phyloP scores from a whole-genome alignment of 2,888 invertebrate species.

The Cryptophagus acutangulus region DNA sequence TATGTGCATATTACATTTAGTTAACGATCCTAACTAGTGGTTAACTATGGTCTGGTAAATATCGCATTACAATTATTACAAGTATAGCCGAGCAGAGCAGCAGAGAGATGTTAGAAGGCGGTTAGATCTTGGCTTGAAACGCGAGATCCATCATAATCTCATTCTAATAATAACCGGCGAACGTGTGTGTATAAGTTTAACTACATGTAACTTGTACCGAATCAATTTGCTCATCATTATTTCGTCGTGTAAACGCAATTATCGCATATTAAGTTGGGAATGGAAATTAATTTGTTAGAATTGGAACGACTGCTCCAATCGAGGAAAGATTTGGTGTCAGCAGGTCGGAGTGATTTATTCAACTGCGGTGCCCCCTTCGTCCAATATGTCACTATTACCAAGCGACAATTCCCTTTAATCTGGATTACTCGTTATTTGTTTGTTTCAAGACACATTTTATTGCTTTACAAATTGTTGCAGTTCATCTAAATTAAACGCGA shows the following conservation, averaged over 20 bases:
- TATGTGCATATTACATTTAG: constrained; percentile 32
- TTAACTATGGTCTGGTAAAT: constrained; percentile 33
- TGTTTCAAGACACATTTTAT: constrained; percentile 38
- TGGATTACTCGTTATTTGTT: constrained; percentile 41
- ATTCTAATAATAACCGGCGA: too few relatives aligned
- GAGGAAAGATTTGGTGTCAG: neutral
- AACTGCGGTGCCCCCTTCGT: constrained; percentile 26
- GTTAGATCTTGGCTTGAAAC: neutral
- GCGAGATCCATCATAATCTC: neutral
- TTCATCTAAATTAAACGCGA: constrained; percentile 23
- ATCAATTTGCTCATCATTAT: too few relatives aligned
- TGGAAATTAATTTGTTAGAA: neutral
- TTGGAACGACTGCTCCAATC: neutral
- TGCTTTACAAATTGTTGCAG: constrained; percentile 28
- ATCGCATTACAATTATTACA: constrained; percentile 31
- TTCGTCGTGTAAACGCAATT: neutral
- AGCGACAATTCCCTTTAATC: constrained; percentile 39
- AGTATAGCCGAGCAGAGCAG: constrained; percentile 6
- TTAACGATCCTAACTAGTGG: constrained; percentile 32
- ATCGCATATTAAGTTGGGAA: constrained; percentile 1
- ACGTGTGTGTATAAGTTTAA: too few relatives aligned
- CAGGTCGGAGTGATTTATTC: constrained; percentile 23
- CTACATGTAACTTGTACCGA: too few relatives aligned
- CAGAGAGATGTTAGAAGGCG: neutral
- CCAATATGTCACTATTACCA: constrained; percentile 40